Percentiles rank a stretch among this genome's conserved stretches.
Evolutionary conservation across 1,140 invertebrate species (phyloP).

Genomic region (Atta cephalotes): DNA sequence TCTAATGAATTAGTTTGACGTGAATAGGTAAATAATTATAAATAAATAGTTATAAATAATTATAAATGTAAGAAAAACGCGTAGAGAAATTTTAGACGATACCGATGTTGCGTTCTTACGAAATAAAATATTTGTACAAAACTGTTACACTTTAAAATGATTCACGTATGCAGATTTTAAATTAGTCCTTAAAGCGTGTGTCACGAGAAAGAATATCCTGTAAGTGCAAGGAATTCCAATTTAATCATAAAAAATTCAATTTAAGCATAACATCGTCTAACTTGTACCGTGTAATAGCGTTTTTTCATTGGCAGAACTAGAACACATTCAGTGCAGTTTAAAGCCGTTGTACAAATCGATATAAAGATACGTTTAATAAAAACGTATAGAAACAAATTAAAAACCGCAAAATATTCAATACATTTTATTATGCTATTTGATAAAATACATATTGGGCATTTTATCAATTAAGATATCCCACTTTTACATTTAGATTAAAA

Average conservation of each 20-base stretch:
- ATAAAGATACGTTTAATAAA: no score
- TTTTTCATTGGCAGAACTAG: no score
- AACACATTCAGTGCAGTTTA: no score
- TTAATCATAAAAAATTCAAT: slow-evolving; percentile 11
- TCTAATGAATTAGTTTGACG: slow-evolving; percentile 41
- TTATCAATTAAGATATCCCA: no score
- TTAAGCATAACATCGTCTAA: not conserved
- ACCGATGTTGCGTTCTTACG: slow-evolving; percentile 35
- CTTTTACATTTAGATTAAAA: no score
- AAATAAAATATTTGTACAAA: slow-evolving; percentile 62
- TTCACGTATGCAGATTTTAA: slow-evolving; percentile 26
- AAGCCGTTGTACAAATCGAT: no score
- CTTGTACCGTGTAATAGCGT: not conserved
- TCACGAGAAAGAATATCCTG: slow-evolving; percentile 5
- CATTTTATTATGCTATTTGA: no score
- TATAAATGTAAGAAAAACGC: not conserved
- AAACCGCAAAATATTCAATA: no score
- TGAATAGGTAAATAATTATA: slow-evolving; percentile 53
- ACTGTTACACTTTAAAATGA: slow-evolving; percentile 12
- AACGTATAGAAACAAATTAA: no score
- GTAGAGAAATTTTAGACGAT: slow-evolving; percentile 47
- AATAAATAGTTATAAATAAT: not conserved
- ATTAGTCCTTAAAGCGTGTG: slow-evolving; percentile 47
- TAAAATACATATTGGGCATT: no score
- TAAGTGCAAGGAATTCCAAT: slow-evolving; percentile 9